These are phyloP conservation scores for Corvus moneduloides DNA, from an alignment of 2,113 vertebrate species.

Conservation along the genomic window DNA sequence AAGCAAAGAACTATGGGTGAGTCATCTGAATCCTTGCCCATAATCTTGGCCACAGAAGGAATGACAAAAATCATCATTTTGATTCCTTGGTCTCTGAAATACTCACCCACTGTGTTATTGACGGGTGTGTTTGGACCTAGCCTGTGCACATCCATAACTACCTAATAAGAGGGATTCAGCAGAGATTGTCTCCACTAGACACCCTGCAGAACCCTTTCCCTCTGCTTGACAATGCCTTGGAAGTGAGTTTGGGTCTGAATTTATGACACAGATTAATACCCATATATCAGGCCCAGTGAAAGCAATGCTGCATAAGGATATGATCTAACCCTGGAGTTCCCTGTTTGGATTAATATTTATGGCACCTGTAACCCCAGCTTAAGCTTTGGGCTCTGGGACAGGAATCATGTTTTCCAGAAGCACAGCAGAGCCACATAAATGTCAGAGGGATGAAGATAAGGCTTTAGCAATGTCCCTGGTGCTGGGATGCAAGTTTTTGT, in stretches of 20 bases:
- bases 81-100: background rate
- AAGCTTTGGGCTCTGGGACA: background rate
- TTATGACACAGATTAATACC: background rate
- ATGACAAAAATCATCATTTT: background rate
- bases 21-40: background rate
- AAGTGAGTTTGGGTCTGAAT: background rate
- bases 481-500: background rate
- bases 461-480: background rate
- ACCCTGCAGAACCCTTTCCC: background rate
- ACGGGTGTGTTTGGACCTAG: background rate
- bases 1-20: background rate
- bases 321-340: background rate
- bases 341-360: background rate
- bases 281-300: background rate
- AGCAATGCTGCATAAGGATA: background rate
- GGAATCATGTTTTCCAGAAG: slow-evolving; percentile 5
- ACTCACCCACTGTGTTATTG: background rate
- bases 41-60: background rate
- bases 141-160: background rate
- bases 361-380: background rate
- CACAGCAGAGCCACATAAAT: background rate
- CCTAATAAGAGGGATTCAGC: background rate
- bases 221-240: background rate
- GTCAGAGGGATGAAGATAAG: slow-evolving; percentile 9
- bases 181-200: background rate